Conservation (phyloP, 2,113 vertebrate species). For the Copsychus sechellarum region DNA sequence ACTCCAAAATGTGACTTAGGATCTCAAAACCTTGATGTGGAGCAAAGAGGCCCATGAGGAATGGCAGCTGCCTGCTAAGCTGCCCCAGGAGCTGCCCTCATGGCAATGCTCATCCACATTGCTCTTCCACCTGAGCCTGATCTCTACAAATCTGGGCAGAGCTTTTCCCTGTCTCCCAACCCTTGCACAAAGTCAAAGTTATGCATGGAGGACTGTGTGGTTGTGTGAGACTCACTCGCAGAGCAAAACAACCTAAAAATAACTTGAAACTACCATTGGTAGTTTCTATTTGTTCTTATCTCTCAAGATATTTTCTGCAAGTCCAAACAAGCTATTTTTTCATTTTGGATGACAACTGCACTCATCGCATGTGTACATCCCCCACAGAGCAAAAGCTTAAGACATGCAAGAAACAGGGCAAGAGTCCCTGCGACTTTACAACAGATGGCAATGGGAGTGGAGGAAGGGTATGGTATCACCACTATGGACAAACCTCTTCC, state of each 20-base stretch:
- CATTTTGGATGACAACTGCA: background rate
- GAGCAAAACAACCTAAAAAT: background rate
- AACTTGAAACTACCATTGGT: background rate
- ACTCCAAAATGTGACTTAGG: background rate
- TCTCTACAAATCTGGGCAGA: background rate
- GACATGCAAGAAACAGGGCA: background rate
- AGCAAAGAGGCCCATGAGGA: background rate
- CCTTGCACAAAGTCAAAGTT: background rate
- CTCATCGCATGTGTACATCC: background rate
- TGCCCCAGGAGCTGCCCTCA: background rate
- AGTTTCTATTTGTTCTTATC: background rate
- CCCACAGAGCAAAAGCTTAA: background rate
- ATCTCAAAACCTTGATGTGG: background rate
- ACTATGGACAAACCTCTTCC: background rate
- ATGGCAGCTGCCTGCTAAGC: background rate
- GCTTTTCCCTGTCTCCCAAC: background rate
- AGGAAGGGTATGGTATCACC: rapidly evolving
- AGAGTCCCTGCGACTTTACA: background rate
- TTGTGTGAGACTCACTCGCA: background rate
- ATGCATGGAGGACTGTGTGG: rapidly evolving
- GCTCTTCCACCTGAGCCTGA: background rate
- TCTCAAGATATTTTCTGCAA: background rate
- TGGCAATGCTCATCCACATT: rapidly evolving
- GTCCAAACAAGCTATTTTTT: background rate
- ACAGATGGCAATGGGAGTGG: background rate